These are phyloP conservation scores for Mercenaria mercenaria DNA, from an alignment of 1,140 invertebrate species.

Conservation along the genomic window DNA sequence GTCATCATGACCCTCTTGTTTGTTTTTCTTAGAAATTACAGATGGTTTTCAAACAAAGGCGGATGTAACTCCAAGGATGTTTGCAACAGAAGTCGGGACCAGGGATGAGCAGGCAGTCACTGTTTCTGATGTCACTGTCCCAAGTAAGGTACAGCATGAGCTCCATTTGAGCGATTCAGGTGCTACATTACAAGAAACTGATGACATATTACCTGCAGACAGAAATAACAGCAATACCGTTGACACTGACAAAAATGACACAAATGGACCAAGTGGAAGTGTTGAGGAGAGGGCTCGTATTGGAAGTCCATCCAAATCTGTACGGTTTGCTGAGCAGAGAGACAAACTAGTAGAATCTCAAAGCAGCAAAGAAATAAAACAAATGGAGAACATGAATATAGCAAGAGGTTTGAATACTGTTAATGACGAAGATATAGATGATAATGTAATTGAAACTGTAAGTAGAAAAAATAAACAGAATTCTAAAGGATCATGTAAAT, in stretches of 20 bases:
- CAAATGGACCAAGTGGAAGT: background rate
- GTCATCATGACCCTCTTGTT: no score
- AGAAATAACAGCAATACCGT: background rate
- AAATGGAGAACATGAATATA: slow-evolving; percentile 39
- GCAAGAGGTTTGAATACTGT: background rate
- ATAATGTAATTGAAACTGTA: slow-evolving; percentile 26
- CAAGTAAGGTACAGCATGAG: slow-evolving; percentile 51
- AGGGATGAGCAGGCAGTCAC: background rate
- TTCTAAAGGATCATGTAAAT: slow-evolving; percentile 45
- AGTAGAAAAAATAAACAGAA: slow-evolving; percentile 40
- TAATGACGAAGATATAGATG: background rate
- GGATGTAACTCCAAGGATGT: slow-evolving; percentile 33
- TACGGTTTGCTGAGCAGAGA: slow-evolving; percentile 43
- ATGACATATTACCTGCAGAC: background rate
- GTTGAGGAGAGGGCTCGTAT: background rate
- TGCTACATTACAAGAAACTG: background rate
- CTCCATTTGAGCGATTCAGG: slow-evolving; percentile 20
- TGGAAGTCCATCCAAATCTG: slow-evolving; percentile 60
- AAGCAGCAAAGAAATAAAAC: slow-evolving; percentile 54
- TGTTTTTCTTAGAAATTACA: slow-evolving; percentile 17
- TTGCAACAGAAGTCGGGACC: slow-evolving; percentile 42
- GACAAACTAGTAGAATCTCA: background rate
- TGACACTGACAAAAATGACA: background rate
- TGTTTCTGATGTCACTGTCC: background rate
- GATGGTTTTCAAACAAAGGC: background rate